Conservation (phyloP, 92 coral and sea anemone genomes). For the Desmophyllum pertusum region DNA sequence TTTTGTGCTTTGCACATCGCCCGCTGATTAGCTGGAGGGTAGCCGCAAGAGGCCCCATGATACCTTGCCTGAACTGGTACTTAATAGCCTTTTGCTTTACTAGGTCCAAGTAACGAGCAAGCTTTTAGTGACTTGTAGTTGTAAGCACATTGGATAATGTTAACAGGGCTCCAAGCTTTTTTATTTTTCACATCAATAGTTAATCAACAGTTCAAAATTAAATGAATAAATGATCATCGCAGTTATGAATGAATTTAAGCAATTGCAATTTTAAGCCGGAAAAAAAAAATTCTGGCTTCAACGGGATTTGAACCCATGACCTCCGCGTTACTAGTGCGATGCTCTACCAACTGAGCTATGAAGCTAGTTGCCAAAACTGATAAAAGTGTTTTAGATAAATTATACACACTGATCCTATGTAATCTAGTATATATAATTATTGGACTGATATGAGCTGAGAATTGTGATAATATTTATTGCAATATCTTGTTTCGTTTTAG, state of each 20-base stretch:
- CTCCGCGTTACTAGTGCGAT: too few relatives aligned
- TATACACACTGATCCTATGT: background rate
- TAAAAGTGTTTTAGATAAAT: too few relatives aligned
- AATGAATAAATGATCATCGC: too few relatives aligned
- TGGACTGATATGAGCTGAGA: background rate
- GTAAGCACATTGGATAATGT: constrained; percentile 7
- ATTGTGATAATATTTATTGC: background rate
- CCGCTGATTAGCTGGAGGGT: constrained; percentile 80
- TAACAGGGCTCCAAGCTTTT: constrained; percentile 20
- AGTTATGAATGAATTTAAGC: too few relatives aligned
- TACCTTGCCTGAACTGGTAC: constrained; percentile 89
- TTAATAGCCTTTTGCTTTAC: constrained; percentile 53
- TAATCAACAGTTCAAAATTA: too few relatives aligned
- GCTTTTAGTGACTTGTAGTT: constrained; percentile 13
- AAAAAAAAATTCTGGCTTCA: too few relatives aligned
- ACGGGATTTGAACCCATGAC: too few relatives aligned
- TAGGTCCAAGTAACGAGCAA: constrained; percentile 21
- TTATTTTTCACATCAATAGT: background rate
- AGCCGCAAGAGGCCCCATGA: constrained; percentile 97
- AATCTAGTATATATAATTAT: background rate
- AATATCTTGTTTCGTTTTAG: background rate
- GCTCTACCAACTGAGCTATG: too few relatives aligned
- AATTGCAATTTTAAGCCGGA: too few relatives aligned
- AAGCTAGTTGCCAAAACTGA: background rate
- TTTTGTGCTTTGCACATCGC: constrained; percentile 81